Percentiles rank a stretch among this genome's conserved stretches.
Evolutionary conservation across 2,888 invertebrate genomes (phyloP).

Genomic region (Tridacna gigas): DNA sequence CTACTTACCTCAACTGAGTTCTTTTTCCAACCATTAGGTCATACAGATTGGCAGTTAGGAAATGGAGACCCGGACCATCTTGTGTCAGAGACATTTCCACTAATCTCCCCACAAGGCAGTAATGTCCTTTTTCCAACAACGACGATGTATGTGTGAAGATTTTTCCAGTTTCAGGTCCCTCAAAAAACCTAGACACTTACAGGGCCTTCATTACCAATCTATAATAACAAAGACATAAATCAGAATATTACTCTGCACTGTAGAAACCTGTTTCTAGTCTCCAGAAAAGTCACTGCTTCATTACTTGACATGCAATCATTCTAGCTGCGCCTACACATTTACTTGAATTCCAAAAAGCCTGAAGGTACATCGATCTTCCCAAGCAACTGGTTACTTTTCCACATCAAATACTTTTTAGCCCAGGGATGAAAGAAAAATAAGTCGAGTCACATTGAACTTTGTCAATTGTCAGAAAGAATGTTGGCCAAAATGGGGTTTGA

Average conservation of each 20-base stretch:
- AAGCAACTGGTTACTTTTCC: too few species aligned
- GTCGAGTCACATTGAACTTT: too few species aligned
- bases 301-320: too few species aligned
- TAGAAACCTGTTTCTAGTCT: too few species aligned
- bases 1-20: constrained; percentile 10
- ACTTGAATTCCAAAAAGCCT: too few species aligned
- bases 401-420: too few species aligned
- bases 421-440: too few species aligned
- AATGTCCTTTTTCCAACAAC: constrained; percentile 30
- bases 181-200: constrained; percentile 19
- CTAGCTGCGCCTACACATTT: too few species aligned
- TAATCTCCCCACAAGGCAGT: constrained; percentile 24
- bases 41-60: constrained; percentile 23
- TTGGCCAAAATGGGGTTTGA: too few species aligned
- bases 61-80: constrained; percentile 36
- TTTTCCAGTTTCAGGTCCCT: constrained; percentile 30
- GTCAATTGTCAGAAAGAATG: too few species aligned
- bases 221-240: background rate
- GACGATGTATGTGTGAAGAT: constrained; percentile 33
- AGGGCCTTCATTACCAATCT: constrained; percentile 21
- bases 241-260: background rate
- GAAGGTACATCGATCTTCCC: too few species aligned
- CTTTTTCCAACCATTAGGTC: constrained; percentile 33
- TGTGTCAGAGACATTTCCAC: constrained; percentile 26
- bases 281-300: too few species aligned